Conservation (phyloP, 2,797 vertebrate genomes). For the Tangara arthus region DNA sequence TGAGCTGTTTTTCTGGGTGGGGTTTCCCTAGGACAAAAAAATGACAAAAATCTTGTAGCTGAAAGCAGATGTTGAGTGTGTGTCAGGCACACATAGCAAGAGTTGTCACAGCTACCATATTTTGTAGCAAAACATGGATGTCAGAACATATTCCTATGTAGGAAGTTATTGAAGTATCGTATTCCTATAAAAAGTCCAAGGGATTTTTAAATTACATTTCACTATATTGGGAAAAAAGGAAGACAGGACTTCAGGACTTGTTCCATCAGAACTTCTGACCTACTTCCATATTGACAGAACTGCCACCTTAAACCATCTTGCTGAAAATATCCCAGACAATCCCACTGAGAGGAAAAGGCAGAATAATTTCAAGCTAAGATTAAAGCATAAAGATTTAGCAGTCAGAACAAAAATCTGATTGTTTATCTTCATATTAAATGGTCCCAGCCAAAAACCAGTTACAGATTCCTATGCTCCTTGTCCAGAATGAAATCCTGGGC, state of each 20-base stretch:
- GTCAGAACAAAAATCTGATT: not conserved
- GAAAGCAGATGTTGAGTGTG: not conserved
- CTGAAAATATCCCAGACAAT: not conserved
- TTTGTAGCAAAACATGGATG: not conserved
- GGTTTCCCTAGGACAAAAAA: not conserved
- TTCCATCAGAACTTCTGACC: not conserved
- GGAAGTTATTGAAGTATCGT: not conserved
- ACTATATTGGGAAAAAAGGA: accelerated
- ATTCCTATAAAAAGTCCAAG: not conserved
- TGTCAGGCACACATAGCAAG: not conserved
- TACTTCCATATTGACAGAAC: not conserved
- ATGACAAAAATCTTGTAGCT: not conserved
- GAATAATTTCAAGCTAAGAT: not conserved
- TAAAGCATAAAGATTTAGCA: not conserved
- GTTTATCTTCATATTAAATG: accelerated
- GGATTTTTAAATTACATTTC: not conserved
- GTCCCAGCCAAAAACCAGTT: accelerated
- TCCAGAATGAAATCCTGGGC: not conserved
- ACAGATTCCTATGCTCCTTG: accelerated
- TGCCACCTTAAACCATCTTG: not conserved
- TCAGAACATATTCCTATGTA: not conserved
- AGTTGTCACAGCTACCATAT: not conserved
- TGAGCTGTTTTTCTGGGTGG: not conserved
- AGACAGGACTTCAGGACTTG: not conserved
- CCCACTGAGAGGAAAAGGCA: not conserved